Percentiles rank a stretch among this genome's conserved stretches.
phyloP scores from a whole-genome alignment of 2,888 invertebrate species.

The Liopterus haemorrhoidalis region DNA sequence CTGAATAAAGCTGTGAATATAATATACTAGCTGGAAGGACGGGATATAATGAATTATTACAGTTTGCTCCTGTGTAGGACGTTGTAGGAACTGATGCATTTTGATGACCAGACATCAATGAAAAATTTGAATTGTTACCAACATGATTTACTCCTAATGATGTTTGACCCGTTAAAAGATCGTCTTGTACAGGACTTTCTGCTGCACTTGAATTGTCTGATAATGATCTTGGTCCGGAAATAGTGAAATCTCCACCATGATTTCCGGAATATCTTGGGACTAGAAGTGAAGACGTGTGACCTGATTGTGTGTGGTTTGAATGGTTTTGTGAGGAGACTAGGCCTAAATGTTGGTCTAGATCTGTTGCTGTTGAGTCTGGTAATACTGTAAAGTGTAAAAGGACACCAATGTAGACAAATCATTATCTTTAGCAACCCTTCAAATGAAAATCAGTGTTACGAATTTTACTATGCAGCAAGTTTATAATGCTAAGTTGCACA shows the following conservation, averaged over 20 bases:
- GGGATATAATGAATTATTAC: constrained; percentile 68
- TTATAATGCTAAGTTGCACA: no score
- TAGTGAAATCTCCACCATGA: constrained; percentile 58
- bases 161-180: constrained; percentile 60
- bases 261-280: constrained; percentile 62
- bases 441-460: no score
- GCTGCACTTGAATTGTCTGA: constrained; percentile 79
- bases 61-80: constrained; percentile 44
- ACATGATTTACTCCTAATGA: constrained; percentile 55
- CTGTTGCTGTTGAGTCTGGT: constrained; percentile 71
- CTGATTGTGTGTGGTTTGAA: constrained; percentile 47
- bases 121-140: constrained; percentile 58
- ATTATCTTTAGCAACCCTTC: no score
- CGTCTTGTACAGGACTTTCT: constrained; percentile 77
- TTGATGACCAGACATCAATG: constrained; percentile 53
- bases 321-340: constrained; percentile 54
- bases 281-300: constrained; percentile 50
- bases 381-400: constrained; percentile 53
- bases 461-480: no score
- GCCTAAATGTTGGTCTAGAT: constrained; percentile 67
- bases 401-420: not conserved
- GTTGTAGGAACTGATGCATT: constrained; percentile 39
- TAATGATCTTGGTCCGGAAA: constrained; percentile 66
- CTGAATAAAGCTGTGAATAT: constrained; percentile 78
- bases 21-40: constrained; percentile 75